Conservation (phyloP, 1,140 invertebrate species). For the Polyergus mexicanus region DNA sequence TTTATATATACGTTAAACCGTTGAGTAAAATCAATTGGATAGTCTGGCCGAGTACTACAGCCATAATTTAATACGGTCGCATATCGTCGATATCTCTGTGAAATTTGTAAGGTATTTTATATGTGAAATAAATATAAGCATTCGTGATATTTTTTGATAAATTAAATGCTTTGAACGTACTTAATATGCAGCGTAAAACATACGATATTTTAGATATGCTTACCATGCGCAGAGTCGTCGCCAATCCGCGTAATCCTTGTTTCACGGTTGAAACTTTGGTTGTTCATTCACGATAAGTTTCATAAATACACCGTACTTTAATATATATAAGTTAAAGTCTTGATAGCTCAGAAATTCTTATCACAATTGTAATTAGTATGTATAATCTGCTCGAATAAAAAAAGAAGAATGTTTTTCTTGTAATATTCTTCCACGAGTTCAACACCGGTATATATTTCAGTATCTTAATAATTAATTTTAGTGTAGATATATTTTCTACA, state of each 20-base stretch:
- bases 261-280: conserved; percentile 34
- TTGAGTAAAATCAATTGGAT: conserved; percentile 26
- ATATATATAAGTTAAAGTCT: conserved; percentile 38
- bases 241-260: conserved; percentile 52
- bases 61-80: not conserved
- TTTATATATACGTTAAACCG: conserved; percentile 7
- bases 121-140: not conserved
- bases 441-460: not conserved
- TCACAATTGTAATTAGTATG: not conserved
- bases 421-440: not conserved
- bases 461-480: not conserved
- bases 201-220: conserved; percentile 17
- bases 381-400: not conserved
- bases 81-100: not conserved
- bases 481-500: not conserved
- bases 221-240: conserved; percentile 32
- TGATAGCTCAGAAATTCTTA: not conserved
- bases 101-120: not conserved
- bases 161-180: not conserved
- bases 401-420: not conserved
- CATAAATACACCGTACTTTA: conserved; percentile 20
- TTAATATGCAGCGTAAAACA: conserved; percentile 18
- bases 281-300: conserved; percentile 37
- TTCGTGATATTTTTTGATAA: not conserved
- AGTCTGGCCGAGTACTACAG: not conserved